Evolutionary conservation across 1,140 invertebrate species (phyloP), one percentile per base, ranked within the genome.

Genomic region (Homarus americanus): DNA sequence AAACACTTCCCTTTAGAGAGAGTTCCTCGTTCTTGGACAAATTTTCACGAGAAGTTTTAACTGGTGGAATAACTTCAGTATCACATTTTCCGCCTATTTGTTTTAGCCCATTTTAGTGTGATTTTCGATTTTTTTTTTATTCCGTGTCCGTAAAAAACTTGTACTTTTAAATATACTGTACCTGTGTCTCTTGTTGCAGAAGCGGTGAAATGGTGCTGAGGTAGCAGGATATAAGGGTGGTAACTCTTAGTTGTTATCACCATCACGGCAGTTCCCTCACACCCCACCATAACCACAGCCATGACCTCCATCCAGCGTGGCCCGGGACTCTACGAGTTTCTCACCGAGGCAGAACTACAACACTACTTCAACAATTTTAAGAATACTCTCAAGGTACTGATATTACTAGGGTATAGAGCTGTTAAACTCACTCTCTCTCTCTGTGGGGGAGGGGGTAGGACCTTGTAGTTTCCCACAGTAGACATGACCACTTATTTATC

Each of bases 291-390:
- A 28, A n/a, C 66, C 38, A n/a, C 83, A n/a, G 75, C 78, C 40
- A 89, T 89, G 87, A 89, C 79, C 49, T 73, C 87, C 78, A 73
- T 89, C 20, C 79, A 82, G 28, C 85, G 85, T 63, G 92, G 88
- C 4, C 97, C 97, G 83, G 97, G 97, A 83, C 95, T 98, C 82
- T 97, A 97, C 94, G 97, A 98, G 94, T 98, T 98, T 94, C 96
- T 98, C 84, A 96, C 97, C 93, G 98, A 98, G 94, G 97, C 98
- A 40, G 97, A 98, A 94, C 95, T 98, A 24, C 97, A 97, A 93
- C 97, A 98, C 93, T 98, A 98, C 95, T 98, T 98, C 95, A 95
- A 95, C 84, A 95, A 95, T 2, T 95, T 97, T 85, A 96, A 95
- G 94, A 96, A 96, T 94, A 95, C 95, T 87, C 93, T 96, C 53